Conservation (phyloP, 2,113 vertebrate species). For the Speoplatyrhinus poulsoni region DNA sequence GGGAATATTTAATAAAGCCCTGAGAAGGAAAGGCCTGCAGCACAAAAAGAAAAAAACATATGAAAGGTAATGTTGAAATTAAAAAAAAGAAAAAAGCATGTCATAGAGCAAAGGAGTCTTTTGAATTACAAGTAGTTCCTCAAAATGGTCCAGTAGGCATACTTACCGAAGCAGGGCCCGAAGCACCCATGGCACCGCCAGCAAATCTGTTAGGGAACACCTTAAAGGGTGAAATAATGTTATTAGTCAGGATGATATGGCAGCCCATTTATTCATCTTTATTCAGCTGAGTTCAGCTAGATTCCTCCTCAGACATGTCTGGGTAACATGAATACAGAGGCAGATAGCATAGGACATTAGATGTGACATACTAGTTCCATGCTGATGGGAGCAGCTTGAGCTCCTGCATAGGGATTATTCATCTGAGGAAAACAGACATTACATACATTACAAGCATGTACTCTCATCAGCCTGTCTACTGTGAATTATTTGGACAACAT, state of each 20-base stretch:
- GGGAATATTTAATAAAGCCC: conserved; percentile 74
- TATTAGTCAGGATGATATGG: too few species aligned
- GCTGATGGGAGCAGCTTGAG: conserved; percentile 64
- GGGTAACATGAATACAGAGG: not conserved
- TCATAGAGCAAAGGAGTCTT: not conserved
- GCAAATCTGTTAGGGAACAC: conserved; percentile 64
- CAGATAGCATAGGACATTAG: not conserved
- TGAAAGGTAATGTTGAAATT: not conserved
- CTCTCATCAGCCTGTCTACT: too few species aligned
- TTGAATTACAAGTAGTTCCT: not conserved
- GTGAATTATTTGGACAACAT: too few species aligned
- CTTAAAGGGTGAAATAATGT: conserved; percentile 29
- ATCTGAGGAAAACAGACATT: conserved; percentile 33
- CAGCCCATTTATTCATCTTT: too few species aligned
- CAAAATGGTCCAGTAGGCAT: not conserved
- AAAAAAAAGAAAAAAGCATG: not conserved
- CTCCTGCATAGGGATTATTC: conserved; percentile 37
- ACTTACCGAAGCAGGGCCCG: conserved; percentile 53
- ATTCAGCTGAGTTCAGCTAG: too few species aligned
- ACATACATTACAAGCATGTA: not conserved
- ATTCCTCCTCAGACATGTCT: not conserved
- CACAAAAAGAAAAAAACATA: not conserved
- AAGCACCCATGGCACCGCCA: conserved; percentile 39
- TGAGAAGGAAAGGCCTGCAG: conserved; percentile 54
- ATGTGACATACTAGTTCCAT: conserved; percentile 69